Evolutionary conservation across 53 echinoderm and acorn worm genomes (phyloP), one percentile per base, ranked within the genome.

Genomic region (Hippasteria phrygiana): DNA sequence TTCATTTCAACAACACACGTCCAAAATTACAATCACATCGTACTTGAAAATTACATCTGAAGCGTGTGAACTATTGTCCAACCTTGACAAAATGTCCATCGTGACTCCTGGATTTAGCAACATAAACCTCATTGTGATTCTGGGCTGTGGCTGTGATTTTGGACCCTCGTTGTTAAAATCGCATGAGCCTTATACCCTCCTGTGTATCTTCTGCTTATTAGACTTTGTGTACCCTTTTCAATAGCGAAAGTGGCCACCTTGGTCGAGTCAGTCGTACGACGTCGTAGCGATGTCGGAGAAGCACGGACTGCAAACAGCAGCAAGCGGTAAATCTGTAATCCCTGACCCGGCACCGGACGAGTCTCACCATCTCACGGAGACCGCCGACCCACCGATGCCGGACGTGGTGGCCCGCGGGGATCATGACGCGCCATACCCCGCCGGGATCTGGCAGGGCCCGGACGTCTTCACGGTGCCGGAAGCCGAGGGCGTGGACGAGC

Each of bases 281-380:
- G 83, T 83, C 24, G 83, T 83, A 24, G 83, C 83, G 5, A 43
- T 46, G 33, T 40, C 83, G 3, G 83, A 83, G n/a, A n/a, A 16
- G 2, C 38, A 5, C 1, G 83, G 65, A 16, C 31, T 83, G 5
- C 32, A 66, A 17, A 46, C 17, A 32, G 36, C 56, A 36, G 37
- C 59, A 0, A 17, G 39, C 20, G 67, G 53, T 17, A 3, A 46
- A 59, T 66, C 83, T 7, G n/a, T 37, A 39, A 38, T 42, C 80
- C 16, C 83, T 31, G 33, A 32, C 47, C 43, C 40, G 20, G 67
- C 7, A 10, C 31, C 35, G 31, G 50, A 1, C 42, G 40, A 72
- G 43, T 0, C 6, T 31, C 22, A 51, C 47, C n/a, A 28, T 8
- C 2, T 33, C 28, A 9, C 75, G 17, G 51, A 1, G 0, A n/a